phyloP scores from a whole-genome alignment of 2,113 vertebrate genomes.

The Varanus komodoensis region DNA sequence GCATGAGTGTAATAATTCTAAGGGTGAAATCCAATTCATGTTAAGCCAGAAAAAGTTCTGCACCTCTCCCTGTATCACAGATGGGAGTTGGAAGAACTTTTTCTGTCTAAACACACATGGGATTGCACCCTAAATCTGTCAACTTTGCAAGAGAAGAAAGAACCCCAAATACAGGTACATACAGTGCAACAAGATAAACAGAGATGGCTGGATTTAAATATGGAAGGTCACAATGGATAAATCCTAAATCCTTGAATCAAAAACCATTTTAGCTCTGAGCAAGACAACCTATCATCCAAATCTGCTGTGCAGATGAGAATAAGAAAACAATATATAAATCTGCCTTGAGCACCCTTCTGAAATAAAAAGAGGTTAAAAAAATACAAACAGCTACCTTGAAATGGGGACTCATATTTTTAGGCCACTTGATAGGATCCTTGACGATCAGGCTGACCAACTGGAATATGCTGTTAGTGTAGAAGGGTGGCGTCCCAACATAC shows the following conservation, averaged over 20 bases:
- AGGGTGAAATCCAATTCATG: too few relatives aligned
- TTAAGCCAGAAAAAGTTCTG: too few relatives aligned
- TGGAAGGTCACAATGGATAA: too few relatives aligned
- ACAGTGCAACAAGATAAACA: background rate
- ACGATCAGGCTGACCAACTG: conserved; percentile 92
- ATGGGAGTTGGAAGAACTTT: too few relatives aligned
- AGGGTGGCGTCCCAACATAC: conserved; percentile 92
- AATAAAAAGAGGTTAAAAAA: background rate
- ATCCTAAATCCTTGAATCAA: background rate
- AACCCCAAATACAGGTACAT: background rate
- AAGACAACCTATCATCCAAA: background rate
- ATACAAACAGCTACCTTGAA: conserved; percentile 82
- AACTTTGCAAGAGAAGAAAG: background rate
- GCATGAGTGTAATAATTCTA: background rate
- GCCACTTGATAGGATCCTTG: conserved; percentile 91
- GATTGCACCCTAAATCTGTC: background rate
- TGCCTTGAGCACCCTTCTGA: background rate
- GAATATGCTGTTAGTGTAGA: conserved; percentile 96
- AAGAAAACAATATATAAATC: background rate
- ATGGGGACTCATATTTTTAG: conserved; percentile 82
- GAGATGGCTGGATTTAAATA: background rate
- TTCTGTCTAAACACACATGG: too few relatives aligned
- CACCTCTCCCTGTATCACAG: too few relatives aligned
- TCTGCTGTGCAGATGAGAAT: background rate
- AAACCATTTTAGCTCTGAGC: background rate